phyloP scores from a whole-genome alignment of 1,140 invertebrate genomes.

The Chrysomallon squamiferum region DNA sequence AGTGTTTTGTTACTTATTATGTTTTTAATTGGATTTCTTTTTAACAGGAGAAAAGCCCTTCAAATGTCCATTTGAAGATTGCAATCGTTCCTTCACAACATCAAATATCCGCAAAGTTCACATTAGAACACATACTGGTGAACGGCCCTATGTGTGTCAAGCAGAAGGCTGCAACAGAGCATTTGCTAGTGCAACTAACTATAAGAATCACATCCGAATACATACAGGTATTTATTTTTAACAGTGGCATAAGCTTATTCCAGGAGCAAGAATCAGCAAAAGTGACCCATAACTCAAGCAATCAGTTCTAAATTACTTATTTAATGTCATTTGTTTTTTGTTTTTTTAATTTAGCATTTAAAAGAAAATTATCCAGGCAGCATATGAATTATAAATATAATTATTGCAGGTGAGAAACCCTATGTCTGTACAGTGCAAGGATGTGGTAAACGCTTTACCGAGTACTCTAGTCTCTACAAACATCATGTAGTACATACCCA shows the following conservation, averaged over 20 bases:
- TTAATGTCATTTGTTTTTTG: too few species aligned
- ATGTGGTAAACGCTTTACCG: slow-evolving; percentile 76
- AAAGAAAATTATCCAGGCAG: neutral
- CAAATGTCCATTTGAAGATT: slow-evolving; percentile 71
- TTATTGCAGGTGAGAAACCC: slow-evolving; percentile 62
- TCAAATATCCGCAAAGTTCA: slow-evolving; percentile 77
- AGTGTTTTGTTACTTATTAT: too few species aligned
- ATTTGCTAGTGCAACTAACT: slow-evolving; percentile 76
- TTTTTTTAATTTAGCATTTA: too few species aligned
- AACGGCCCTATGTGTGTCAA: slow-evolving; percentile 66
- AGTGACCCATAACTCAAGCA: neutral
- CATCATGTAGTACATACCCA: slow-evolving; percentile 75
- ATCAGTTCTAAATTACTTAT: too few species aligned
- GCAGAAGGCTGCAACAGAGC: slow-evolving; percentile 61
- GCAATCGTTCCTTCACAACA: slow-evolving; percentile 75
- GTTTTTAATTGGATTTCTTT: too few species aligned
- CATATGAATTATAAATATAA: slow-evolving; percentile 6
- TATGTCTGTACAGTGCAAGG: slow-evolving; percentile 67
- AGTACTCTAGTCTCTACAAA: slow-evolving; percentile 79
- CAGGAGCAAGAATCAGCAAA: neutral
- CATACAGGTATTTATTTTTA: slow-evolving; percentile 56
- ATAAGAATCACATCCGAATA: slow-evolving; percentile 71
- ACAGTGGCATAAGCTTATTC: too few species aligned
- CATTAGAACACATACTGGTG: slow-evolving; percentile 63
- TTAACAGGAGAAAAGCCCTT: slow-evolving; percentile 72